phyloP scores from a whole-genome alignment of 1,140 invertebrate species.

The Sycobia sp. region DNA sequence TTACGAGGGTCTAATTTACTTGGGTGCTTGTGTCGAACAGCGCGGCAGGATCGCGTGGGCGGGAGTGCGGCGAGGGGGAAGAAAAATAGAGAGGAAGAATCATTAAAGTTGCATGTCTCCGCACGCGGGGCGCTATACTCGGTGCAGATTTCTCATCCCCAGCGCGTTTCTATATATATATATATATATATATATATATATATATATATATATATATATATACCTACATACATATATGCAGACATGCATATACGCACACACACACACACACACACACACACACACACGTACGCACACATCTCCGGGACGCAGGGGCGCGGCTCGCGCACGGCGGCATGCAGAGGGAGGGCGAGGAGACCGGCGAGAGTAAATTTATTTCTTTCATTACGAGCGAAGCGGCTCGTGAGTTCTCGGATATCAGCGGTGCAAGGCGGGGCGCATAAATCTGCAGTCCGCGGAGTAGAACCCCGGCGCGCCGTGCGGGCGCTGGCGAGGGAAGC shows the following conservation, averaged over 20 bases:
- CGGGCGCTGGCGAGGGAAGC: constrained; percentile 35
- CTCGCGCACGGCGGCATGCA: constrained; percentile 23
- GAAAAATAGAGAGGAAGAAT: constrained; percentile 7
- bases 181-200: too few species aligned
- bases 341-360: neutral
- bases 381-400: constrained; percentile 61
- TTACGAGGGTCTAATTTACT: constrained; percentile 38
- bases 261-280: too few species aligned
- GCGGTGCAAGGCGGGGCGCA: constrained; percentile 58
- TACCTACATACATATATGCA: too few species aligned
- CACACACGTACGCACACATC: too few species aligned
- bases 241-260: too few species aligned
- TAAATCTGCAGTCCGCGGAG: constrained; percentile 58
- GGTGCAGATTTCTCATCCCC: constrained; percentile 43
- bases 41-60: neutral
- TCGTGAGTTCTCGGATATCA: constrained; percentile 63
- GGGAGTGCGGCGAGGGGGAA: neutral
- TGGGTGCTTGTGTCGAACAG: constrained; percentile 32
- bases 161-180: too few species aligned
- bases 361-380: constrained; percentile 63
- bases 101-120: constrained; percentile 33
- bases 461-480: constrained; percentile 41
- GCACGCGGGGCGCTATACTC: constrained; percentile 20
- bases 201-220: too few species aligned
- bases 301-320: neutral